Evolutionary conservation across 2,797 vertebrate species (phyloP).

Genomic region (Gallinago nigripennis): DNA sequence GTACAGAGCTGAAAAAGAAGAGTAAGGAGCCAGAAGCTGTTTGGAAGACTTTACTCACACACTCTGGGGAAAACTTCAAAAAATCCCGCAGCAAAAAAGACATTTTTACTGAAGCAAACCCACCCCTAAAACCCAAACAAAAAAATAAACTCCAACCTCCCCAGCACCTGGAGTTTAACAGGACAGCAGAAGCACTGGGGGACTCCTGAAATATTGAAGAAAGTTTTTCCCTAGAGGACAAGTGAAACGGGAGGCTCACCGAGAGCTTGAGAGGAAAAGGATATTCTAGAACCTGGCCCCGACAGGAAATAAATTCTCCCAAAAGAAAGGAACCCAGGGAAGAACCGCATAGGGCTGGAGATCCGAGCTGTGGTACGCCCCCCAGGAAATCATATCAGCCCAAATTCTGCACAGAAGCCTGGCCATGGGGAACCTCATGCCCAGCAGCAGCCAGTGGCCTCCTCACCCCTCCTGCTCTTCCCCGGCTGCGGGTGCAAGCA

Average conservation of each 20-base stretch:
- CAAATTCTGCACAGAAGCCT: not conserved
- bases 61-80: not conserved
- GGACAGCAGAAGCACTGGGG: not conserved
- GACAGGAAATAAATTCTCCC: not conserved
- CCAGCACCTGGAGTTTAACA: not conserved
- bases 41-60: constrained; percentile 11
- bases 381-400: not conserved
- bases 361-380: not conserved
- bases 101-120: not conserved
- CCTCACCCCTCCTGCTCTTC: not conserved
- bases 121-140: not conserved
- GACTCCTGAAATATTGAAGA: not conserved
- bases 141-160: not conserved
- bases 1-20: not conserved
- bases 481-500: not conserved
- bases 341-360: not conserved
- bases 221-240: not conserved
- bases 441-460: not conserved
- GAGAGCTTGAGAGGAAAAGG: not conserved
- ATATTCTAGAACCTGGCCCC: not conserved
- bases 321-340: not conserved
- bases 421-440: not conserved
- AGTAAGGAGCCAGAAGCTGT: not conserved
- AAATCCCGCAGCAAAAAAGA: not conserved
- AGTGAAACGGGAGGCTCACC: not conserved